These are phyloP conservation scores for Drosophila repletoides DNA, from an alignment of 1,140 invertebrate genomes.

Conservation along the genomic window DNA sequence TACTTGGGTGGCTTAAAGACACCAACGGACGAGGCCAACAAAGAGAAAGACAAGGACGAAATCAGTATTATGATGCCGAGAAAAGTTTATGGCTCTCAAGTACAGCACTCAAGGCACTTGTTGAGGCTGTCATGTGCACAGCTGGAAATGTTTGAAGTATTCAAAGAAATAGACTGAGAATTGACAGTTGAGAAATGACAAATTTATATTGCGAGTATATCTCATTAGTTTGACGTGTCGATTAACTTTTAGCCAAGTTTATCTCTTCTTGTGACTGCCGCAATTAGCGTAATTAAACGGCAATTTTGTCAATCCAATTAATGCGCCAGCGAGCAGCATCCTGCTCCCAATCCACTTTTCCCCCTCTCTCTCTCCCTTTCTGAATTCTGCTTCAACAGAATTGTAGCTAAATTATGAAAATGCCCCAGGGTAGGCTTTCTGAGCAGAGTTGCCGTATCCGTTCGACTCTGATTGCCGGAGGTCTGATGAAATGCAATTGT, in stretches of 20 bases:
- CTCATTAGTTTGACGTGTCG: not conserved
- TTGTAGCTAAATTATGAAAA: constrained; percentile 61
- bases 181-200: not conserved
- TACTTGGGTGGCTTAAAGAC: constrained; percentile 8
- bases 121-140: not conserved
- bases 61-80: constrained; percentile 14
- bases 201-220: not conserved
- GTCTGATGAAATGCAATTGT: constrained; percentile 25
- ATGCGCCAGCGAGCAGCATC: not conserved
- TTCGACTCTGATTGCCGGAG: constrained; percentile 17
- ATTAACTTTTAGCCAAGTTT: not conserved
- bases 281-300: constrained; percentile 36
- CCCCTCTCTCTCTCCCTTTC: not conserved
- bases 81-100: constrained; percentile 10
- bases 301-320: constrained; percentile 20
- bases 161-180: not conserved
- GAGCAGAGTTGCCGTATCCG: constrained; percentile 20
- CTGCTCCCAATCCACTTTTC: not conserved
- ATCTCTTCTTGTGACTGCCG: constrained; percentile 5
- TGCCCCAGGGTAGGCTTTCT: constrained; percentile 9
- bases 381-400: constrained; percentile 8
- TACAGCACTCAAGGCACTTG: not conserved
- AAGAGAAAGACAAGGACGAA: not conserved
- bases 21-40: not conserved
- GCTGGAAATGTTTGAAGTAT: not conserved